These are phyloP conservation scores for Xylophagus ater DNA, from an alignment of 2,888 invertebrate genomes.

Conservation along the genomic window DNA sequence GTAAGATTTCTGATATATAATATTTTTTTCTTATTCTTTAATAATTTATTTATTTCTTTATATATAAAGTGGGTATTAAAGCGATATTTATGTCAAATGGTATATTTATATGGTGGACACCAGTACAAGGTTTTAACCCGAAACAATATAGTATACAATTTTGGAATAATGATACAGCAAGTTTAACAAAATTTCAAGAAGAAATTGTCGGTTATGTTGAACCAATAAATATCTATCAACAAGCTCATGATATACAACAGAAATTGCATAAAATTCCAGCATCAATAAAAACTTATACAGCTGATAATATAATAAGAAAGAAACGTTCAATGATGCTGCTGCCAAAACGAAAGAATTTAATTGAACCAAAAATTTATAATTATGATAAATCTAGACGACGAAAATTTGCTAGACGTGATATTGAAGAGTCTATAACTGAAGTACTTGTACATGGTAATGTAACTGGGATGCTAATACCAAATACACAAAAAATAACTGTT, in stretches of 20 bases:
- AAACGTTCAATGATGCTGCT: conserved; percentile 4
- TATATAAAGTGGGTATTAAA: conserved; percentile 15
- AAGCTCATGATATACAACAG: conserved; percentile 15
- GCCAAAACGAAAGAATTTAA: background rate
- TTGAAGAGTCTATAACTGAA: conserved; percentile 6
- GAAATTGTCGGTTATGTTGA: conserved; percentile 18
- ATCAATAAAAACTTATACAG: conserved; percentile 3
- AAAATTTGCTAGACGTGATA: background rate
- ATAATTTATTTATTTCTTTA: conserved; percentile 4
- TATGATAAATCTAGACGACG: background rate
- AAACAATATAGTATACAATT: conserved; percentile 20
- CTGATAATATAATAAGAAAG: background rate
- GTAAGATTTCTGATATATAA: conserved; percentile 23
- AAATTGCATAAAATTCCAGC: conserved; percentile 18
- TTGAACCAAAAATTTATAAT: background rate
- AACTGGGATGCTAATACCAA: conserved; percentile 33
- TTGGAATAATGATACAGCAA: conserved; percentile 15
- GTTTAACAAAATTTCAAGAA: conserved; percentile 16
- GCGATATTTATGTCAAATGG: conserved; percentile 15
- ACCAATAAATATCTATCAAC: conserved; percentile 12
- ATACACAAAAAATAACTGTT: conserved; percentile 30
- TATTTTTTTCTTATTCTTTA: background rate
- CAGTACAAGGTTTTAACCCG: conserved; percentile 8
- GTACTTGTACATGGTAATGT: conserved; percentile 30
- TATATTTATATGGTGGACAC: conserved; percentile 21